phyloP scores from a whole-genome alignment of 2,113 vertebrate genomes.

The Bombycilla garrulus region DNA sequence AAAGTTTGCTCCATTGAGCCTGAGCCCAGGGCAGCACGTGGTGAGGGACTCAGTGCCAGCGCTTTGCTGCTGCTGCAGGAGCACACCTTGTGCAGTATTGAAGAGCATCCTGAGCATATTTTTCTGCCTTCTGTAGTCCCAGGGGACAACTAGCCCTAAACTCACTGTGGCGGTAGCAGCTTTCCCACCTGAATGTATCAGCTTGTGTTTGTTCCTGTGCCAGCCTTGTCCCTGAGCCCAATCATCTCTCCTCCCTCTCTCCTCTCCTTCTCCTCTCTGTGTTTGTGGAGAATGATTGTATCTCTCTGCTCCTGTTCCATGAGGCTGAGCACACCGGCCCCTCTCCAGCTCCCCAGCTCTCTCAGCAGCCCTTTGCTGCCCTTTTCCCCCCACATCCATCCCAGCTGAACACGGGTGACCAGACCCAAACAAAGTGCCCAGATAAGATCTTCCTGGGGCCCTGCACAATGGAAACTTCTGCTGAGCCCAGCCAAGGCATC shows the following conservation, averaged over 20 bases:
- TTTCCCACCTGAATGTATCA: background rate
- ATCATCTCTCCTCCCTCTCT: background rate
- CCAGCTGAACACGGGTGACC: background rate
- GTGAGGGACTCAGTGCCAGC: rapidly evolving
- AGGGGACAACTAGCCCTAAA: background rate
- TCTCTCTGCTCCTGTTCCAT: background rate
- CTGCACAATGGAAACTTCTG: constrained; percentile 55
- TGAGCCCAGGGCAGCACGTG: background rate
- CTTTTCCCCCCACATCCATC: rapidly evolving
- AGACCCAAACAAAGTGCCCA: background rate
- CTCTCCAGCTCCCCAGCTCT: background rate
- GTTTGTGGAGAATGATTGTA: background rate
- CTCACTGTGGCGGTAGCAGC: background rate
- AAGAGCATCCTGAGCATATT: background rate
- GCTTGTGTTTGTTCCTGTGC: background rate
- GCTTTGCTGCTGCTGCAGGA: background rate
- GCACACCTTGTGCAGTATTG: background rate
- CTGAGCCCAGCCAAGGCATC: background rate
- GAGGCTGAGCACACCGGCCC: rapidly evolving
- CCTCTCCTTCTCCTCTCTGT: background rate
- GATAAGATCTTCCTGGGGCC: constrained; percentile 17
- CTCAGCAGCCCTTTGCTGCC: background rate
- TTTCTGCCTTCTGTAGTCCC: background rate
- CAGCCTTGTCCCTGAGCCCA: background rate
- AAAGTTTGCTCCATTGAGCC: rapidly evolving